Base-by-base conservation (phyloP, 2,888 invertebrate species). In the Chromoteleia sp. region DNA sequence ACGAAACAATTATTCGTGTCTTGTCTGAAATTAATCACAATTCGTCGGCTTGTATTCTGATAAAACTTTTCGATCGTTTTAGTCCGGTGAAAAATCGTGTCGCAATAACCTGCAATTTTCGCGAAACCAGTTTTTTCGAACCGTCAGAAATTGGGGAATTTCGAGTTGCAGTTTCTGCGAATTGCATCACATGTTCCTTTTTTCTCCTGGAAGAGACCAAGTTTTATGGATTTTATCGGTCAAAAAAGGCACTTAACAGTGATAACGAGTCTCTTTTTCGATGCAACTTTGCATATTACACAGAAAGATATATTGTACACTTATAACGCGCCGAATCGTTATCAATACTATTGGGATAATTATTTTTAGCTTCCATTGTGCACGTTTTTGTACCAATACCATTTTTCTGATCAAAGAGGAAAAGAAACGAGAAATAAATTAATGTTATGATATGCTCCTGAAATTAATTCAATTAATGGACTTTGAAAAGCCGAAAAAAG, bases 101-200 rank as follows among this genome's bases (percentile, higher is more conserved):
- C 45, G 19, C 30, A 45, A 45, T 45, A 61, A 12, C n/a, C 12
- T 17, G 61, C 19, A 43, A 45, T 33, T 29, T 63, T 45, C 48
- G n/a, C 14, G 21, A 33, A 63, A 63, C 63, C 63, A 45, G 63
- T 63, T 63, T 48, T 61, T 7, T 48, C 12, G 8, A 10, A 15
- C 0, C 10, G 17, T 2, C 5, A 21, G 39, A 19, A 59, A 58
- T 19, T 8, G 41, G 14, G 25, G 43, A 59, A 43, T 59, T 56
- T 39, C 12, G 36, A n/a, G 8, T 8, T 19, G 19, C 12, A 12
- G 39, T 58, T 58, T 45, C 45, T 21, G 6, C 48, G 48, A 50
- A 63, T 50, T 14, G 48, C 48, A 36, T 48, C 48, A 33, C 33
- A 25, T 5, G 25, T 25, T 25, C 5, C 25, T 25, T 56, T 56